Percentiles rank a stretch among this genome's conserved stretches.
Evolutionary conservation across 1,140 invertebrate species (phyloP).

Genomic region (Drosophila saltans): DNA sequence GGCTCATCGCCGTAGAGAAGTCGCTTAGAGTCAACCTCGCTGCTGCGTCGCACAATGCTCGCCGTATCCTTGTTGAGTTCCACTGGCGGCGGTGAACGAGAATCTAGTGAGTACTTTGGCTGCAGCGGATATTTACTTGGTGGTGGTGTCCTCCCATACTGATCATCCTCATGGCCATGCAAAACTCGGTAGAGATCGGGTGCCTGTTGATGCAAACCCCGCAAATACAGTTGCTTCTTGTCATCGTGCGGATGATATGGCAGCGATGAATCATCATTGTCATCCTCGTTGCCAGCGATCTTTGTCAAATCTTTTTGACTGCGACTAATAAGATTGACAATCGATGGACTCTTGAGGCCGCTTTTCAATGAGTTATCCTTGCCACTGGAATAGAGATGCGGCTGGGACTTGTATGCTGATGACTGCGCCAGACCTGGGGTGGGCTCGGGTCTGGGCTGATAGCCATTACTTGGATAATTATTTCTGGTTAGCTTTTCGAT

Average conservation of each 20-base stretch:
- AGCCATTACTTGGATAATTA: slow-evolving; percentile 54
- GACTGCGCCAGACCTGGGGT: slow-evolving; percentile 36
- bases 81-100: slow-evolving; percentile 68
- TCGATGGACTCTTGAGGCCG: slow-evolving; percentile 92
- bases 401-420: slow-evolving; percentile 88
- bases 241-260: slow-evolving; percentile 71
- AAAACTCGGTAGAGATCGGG: slow-evolving; percentile 90
- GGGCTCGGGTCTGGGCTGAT: slow-evolving; percentile 1
- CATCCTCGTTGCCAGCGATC: slow-evolving; percentile 58
- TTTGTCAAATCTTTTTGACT: slow-evolving; percentile 90
- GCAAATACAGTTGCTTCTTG: slow-evolving; percentile 89
- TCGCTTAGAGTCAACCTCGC: slow-evolving; percentile 84
- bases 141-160: slow-evolving; percentile 24
- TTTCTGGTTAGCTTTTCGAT: slow-evolving; percentile 81
- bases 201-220: slow-evolving; percentile 88
- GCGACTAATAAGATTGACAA: slow-evolving; percentile 91
- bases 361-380: slow-evolving; percentile 84
- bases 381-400: slow-evolving; percentile 88
- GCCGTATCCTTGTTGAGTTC: slow-evolving; percentile 83
- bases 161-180: slow-evolving; percentile 80
- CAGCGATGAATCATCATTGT: slow-evolving; percentile 34
- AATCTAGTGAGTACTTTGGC: slow-evolving; percentile 72
- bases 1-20: slow-evolving; percentile 13
- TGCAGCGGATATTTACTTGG: slow-evolving; percentile 63
- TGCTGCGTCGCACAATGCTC: slow-evolving; percentile 85